Percentiles rank a stretch among this genome's conserved stretches.
These are phyloP conservation scores for Sarotherodon lohbergeri DNA, from an alignment of 2,113 vertebrate species.

Conservation along the genomic window DNA sequence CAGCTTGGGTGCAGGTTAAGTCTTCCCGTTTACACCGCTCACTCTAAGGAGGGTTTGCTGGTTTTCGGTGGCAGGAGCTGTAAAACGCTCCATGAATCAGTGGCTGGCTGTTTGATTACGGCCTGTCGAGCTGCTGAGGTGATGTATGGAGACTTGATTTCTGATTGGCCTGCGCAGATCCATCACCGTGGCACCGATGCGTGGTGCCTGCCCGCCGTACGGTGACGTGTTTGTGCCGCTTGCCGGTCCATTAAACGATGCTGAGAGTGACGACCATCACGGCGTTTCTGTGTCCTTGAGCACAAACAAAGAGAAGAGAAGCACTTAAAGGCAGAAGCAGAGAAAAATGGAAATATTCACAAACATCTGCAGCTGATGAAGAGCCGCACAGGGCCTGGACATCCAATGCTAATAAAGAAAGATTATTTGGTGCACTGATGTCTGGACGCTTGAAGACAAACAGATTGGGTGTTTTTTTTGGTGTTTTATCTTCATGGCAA, in stretches of 20 bases:
- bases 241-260: conserved; percentile 22
- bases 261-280: background rate
- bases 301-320: background rate
- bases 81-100: background rate
- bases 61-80: background rate
- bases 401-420: background rate
- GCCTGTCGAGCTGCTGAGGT: background rate
- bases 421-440: background rate
- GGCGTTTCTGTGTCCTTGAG: background rate
- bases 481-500: background rate
- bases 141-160: background rate
- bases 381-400: background rate
- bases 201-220: background rate
- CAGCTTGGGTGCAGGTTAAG: background rate
- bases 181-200: background rate
- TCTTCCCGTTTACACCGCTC: background rate
- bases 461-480: background rate
- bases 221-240: conserved; percentile 1
- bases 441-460: background rate
- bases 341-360: background rate
- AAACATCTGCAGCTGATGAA: background rate
- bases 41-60: background rate
- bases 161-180: background rate
- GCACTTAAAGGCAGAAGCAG: background rate
- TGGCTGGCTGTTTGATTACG: background rate